Evolutionary conservation across 2,797 vertebrate genomes (phyloP).

Genomic region (Gymnothorax javanicus): DNA sequence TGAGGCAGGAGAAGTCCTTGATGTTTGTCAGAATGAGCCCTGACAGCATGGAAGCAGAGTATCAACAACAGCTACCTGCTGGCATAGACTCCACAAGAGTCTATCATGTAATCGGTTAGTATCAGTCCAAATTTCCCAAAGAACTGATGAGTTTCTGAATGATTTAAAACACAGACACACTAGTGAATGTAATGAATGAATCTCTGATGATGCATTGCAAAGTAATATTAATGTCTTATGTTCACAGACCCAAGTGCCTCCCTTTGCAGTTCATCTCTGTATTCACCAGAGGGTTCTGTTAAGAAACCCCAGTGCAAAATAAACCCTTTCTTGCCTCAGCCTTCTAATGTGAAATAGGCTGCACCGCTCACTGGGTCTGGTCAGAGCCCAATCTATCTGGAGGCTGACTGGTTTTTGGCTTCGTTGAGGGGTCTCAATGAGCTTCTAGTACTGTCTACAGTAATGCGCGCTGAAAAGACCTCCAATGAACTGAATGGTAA

Average conservation of each 20-base stretch:
- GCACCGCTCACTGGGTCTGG: constrained; percentile 63
- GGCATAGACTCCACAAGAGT: constrained; percentile 59
- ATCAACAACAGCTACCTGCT: constrained; percentile 27
- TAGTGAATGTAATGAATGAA: not conserved
- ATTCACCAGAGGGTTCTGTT: constrained; percentile 58
- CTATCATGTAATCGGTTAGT: constrained; percentile 68
- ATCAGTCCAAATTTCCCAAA: not conserved
- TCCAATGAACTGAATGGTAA: constrained; percentile 62
- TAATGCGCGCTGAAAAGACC: constrained; percentile 57
- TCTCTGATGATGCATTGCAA: not conserved
- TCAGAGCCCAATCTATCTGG: constrained; percentile 74
- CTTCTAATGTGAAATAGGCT: constrained; percentile 72
- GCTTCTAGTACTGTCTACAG: constrained; percentile 61
- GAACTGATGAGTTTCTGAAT: not conserved
- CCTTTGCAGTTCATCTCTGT: constrained; percentile 64
- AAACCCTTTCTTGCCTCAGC: constrained; percentile 73
- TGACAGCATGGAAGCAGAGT: not conserved
- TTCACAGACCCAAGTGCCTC: constrained; percentile 63
- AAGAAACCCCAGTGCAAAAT: constrained; percentile 79
- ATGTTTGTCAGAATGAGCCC: constrained; percentile 56
- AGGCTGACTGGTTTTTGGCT: constrained; percentile 75
- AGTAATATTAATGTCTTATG: not conserved
- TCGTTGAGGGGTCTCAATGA: constrained; percentile 58
- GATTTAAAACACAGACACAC: not conserved
- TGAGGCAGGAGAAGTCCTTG: constrained; percentile 67